Evolutionary conservation across 1,140 invertebrate species (phyloP).

Genomic region (Coptotermes formosanus): DNA sequence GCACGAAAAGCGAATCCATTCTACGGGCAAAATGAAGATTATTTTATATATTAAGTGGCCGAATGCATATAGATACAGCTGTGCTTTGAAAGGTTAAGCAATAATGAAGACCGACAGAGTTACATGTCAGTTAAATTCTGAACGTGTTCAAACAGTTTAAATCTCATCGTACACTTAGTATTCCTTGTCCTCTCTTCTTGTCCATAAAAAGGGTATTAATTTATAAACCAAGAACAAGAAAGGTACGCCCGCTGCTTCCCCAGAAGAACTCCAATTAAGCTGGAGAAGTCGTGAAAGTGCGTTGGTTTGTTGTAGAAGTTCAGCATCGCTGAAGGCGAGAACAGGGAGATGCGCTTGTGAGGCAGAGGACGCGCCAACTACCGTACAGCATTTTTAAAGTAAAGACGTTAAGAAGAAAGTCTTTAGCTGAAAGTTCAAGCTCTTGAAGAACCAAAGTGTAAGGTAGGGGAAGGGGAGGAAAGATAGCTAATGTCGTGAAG

Average conservation of each 20-base stretch:
- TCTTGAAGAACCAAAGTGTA: not conserved
- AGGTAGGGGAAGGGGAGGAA: not conserved
- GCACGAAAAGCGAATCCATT: no score
- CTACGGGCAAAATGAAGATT: no score
- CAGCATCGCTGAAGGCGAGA: not conserved
- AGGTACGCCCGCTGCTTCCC: not conserved
- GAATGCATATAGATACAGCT: no score
- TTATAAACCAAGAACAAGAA: not conserved
- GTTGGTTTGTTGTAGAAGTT: not conserved
- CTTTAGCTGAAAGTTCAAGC: not conserved
- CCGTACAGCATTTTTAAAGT: not conserved
- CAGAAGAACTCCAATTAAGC: not conserved
- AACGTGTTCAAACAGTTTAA: no score
- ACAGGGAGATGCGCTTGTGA: not conserved
- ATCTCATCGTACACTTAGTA: not conserved
- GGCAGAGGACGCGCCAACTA: not conserved
- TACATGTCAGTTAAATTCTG: no score
- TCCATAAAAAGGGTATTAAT: not conserved
- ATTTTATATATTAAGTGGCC: no score
- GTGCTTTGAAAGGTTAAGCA: no score
- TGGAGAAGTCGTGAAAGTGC: not conserved
- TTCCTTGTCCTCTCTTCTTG: not conserved
- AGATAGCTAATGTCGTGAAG: not conserved
- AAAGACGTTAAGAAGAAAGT: not conserved
- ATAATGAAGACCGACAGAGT: no score